A percentile compares a stretch with the other conserved stretches of the same genome.
phyloP scores from a whole-genome alignment of 2,888 invertebrate genomes.

The Tanypteryx hageni region DNA sequence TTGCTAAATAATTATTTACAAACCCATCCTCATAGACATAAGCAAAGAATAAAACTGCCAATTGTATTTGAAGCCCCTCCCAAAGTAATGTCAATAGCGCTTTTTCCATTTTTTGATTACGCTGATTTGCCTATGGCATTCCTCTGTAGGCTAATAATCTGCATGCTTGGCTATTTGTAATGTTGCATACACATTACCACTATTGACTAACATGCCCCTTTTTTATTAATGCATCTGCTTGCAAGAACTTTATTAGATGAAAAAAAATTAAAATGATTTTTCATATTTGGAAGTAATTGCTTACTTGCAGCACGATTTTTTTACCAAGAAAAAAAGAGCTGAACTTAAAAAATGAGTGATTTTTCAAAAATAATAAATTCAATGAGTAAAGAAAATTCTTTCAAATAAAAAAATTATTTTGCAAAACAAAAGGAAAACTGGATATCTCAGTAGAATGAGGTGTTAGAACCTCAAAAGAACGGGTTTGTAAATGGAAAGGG shows the following conservation, averaged over 20 bases:
- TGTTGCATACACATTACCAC: conserved; percentile 57
- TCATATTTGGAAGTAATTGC: conserved; percentile 32
- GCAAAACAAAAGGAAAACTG: background rate
- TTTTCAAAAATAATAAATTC: background rate
- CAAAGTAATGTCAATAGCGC: conserved; percentile 40
- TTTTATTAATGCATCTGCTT: conserved; percentile 60
- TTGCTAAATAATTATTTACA: background rate
- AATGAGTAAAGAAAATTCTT: background rate
- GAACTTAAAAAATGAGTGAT: background rate
- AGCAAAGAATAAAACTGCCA: background rate
- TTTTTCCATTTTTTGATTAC: conserved; percentile 33
- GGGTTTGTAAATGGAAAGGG: conserved; percentile 32
- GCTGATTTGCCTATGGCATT: conserved; percentile 40
- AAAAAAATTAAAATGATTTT: background rate
- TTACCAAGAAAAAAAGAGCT: background rate
- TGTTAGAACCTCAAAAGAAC: background rate
- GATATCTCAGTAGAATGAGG: background rate
- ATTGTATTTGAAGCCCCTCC: background rate
- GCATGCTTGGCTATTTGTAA: conserved; percentile 60
- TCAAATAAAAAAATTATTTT: background rate
- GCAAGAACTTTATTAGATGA: conserved; percentile 52
- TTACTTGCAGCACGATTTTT: background rate
- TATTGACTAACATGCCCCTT: conserved; percentile 40
- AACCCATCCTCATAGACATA: background rate
- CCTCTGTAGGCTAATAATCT: conserved; percentile 54